Conservation (phyloP, 1,140 invertebrate species). For the Saccostrea cuccullata region DNA sequence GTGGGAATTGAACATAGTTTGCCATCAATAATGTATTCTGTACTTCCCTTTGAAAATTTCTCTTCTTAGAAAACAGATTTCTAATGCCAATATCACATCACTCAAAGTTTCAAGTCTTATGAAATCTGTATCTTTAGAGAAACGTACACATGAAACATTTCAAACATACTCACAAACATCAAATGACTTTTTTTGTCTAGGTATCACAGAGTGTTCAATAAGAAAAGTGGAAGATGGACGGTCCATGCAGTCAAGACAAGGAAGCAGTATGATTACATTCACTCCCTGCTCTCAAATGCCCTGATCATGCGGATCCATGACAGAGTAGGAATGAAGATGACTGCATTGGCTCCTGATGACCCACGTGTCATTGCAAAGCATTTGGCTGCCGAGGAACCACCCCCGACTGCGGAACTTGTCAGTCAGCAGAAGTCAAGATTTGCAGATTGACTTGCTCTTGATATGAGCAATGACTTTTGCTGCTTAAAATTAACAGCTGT, state of each 20-base stretch:
- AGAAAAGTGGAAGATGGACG: constrained; percentile 10
- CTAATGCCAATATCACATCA: neutral
- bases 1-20: neutral
- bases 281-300: neutral
- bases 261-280: constrained; percentile 4
- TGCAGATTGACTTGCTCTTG: neutral
- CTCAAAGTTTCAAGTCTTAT: neutral
- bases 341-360: neutral
- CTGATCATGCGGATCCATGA: neutral
- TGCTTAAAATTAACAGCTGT: too few relatives aligned
- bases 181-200: neutral
- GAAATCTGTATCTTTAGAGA: neutral
- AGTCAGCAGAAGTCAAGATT: neutral
- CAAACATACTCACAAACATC: neutral
- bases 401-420: neutral
- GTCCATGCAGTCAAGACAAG: neutral
- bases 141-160: neutral
- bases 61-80: neutral
- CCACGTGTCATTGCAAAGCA: neutral
- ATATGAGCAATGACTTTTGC: too few relatives aligned
- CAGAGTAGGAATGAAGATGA: neutral
- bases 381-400: neutral
- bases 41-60: neutral
- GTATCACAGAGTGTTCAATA: constrained; percentile 29
- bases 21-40: constrained; percentile 11